These are phyloP conservation scores for Enteromius afrohamiltoni DNA, from an alignment of 2,797 vertebrate genomes.

Conservation along the genomic window DNA sequence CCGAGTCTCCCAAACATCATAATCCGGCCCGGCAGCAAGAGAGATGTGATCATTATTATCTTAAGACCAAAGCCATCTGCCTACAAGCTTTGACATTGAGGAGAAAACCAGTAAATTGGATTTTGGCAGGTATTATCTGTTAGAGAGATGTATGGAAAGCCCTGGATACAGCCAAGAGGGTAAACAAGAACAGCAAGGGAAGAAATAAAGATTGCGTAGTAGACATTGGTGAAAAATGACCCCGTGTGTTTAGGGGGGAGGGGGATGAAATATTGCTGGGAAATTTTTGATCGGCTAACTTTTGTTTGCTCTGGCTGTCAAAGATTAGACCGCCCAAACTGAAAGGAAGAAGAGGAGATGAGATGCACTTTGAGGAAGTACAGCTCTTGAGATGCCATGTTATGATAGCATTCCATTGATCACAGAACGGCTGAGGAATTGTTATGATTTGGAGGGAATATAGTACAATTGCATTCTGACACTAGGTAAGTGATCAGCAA, in stretches of 20 bases:
- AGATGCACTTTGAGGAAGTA: neutral
- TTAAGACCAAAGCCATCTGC: slow-evolving; percentile 62
- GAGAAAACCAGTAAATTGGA: slow-evolving; percentile 66
- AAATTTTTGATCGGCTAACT: slow-evolving; percentile 48
- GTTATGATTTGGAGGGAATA: neutral
- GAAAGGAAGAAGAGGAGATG: neutral
- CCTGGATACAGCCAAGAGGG: slow-evolving; percentile 71
- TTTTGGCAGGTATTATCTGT: slow-evolving; percentile 76
- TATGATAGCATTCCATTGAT: slow-evolving; percentile 27
- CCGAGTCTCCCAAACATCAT: slow-evolving; percentile 20
- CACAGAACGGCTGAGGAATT: neutral
- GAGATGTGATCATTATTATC: slow-evolving; percentile 62
- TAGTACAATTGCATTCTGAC: slow-evolving; percentile 6
- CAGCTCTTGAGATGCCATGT: slow-evolving; percentile 15
- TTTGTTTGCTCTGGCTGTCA: slow-evolving; percentile 26
- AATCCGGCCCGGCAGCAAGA: slow-evolving; percentile 44
- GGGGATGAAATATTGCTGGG: slow-evolving; percentile 32
- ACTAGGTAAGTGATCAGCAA: neutral
- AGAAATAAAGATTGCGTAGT: slow-evolving; percentile 62
- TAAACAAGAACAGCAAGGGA: slow-evolving; percentile 71
- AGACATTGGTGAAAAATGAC: slow-evolving; percentile 58
- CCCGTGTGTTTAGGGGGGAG: slow-evolving; percentile 44
- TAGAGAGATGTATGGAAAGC: slow-evolving; percentile 71
- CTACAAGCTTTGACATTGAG: slow-evolving; percentile 65
- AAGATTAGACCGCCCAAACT: slow-evolving; percentile 22